Conservation (phyloP, 1,140 invertebrate genomes). For the Pteromalus puparum region DNA sequence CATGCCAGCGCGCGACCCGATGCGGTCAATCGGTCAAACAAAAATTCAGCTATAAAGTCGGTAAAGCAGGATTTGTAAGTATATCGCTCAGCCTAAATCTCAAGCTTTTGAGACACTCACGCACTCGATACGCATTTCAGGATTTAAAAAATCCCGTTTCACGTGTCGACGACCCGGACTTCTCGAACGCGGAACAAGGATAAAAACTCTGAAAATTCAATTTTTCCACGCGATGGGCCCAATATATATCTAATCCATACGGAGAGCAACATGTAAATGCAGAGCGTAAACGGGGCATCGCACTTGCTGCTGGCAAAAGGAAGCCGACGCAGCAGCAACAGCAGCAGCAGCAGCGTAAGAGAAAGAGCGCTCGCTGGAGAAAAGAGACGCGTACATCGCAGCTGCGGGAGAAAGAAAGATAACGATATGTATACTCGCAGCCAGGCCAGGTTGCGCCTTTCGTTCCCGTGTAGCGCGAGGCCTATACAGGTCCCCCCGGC, state of each 20-base stretch:
- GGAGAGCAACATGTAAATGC: not conserved
- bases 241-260: too few relatives aligned
- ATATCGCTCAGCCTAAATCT: not conserved
- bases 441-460: not conserved
- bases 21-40: not conserved
- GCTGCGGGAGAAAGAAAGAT: conserved; percentile 8
- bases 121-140: too few relatives aligned
- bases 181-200: too few relatives aligned
- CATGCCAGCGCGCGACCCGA: not conserved
- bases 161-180: too few relatives aligned
- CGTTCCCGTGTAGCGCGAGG: conserved; percentile 11
- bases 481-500: not conserved
- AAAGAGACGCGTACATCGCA: not conserved
- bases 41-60: not conserved
- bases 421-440: not conserved
- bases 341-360: not conserved
- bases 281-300: conserved; percentile 18
- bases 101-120: too few relatives aligned
- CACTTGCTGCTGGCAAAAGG: not conserved
- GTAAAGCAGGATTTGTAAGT: not conserved
- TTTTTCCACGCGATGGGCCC: too few relatives aligned
- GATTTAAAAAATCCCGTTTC: too few relatives aligned
- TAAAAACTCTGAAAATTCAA: too few relatives aligned
- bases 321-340: not conserved
- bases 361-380: not conserved